These are phyloP conservation scores for Drosophila trichaetosa DNA, from an alignment of 2,888 invertebrate species.

Conservation along the genomic window DNA sequence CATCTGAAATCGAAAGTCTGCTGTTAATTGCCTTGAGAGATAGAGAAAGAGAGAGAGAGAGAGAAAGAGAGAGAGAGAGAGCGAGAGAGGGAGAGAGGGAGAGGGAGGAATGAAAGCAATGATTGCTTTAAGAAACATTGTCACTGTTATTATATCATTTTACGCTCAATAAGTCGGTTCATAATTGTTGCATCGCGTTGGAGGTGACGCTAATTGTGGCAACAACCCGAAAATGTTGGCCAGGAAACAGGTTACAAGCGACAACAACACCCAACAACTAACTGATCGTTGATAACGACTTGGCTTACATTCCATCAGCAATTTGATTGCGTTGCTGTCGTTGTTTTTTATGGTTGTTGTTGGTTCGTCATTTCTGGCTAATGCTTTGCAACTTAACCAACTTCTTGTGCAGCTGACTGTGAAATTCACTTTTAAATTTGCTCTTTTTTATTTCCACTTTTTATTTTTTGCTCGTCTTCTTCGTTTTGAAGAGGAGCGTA, in stretches of 20 bases:
- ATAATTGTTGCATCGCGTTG: constrained; percentile 55
- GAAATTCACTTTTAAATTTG: constrained; percentile 60
- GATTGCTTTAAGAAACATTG: constrained; percentile 45
- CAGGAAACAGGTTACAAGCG: constrained; percentile 56
- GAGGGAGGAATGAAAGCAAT: not conserved
- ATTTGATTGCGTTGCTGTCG: constrained; percentile 7
- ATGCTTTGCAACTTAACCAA: constrained; percentile 56
- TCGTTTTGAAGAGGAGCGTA: constrained; percentile 16
- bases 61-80: not conserved
- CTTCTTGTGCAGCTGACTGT: constrained; percentile 65
- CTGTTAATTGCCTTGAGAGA: constrained; percentile 29
- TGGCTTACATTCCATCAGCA: constrained; percentile 42
- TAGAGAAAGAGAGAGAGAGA: not conserved
- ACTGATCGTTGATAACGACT: constrained; percentile 28
- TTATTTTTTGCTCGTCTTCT: constrained; percentile 4
- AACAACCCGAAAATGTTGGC: constrained; percentile 49
- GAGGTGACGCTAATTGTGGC: constrained; percentile 57
- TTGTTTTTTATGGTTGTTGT: constrained; percentile 6
- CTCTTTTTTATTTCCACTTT: constrained; percentile 20
- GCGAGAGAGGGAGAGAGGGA: not conserved
- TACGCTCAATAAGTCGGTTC: constrained; percentile 60
- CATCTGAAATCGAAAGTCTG: constrained; percentile 56
- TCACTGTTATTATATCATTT: constrained; percentile 62
- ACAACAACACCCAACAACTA: constrained; percentile 7
- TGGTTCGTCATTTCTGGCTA: constrained; percentile 44